Conservation (phyloP, 2,888 invertebrate species). For the Tetragonisca angustula region DNA sequence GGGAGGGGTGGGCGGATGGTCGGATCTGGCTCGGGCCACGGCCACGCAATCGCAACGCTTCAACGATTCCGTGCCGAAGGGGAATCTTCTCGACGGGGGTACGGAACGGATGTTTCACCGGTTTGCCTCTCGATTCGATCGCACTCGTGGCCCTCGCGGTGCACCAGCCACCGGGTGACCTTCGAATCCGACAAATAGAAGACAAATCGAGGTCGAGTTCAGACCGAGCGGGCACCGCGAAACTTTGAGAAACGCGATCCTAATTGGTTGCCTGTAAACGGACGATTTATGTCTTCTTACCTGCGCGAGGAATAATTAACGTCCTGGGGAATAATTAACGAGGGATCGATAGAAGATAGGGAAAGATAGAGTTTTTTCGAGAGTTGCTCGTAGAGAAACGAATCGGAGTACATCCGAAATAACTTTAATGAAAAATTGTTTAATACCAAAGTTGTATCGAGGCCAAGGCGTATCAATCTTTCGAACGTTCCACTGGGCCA, state of each 20-base stretch:
- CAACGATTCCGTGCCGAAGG: constrained; percentile 39
- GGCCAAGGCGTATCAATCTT: no score
- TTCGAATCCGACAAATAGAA: not conserved
- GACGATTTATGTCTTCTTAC: constrained; percentile 67
- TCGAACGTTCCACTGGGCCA: no score
- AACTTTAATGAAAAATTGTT: no score
- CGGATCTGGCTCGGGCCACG: constrained; percentile 14
- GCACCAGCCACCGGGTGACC: not conserved
- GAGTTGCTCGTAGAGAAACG: not conserved
- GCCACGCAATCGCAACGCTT: constrained; percentile 44
- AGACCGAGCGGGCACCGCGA: not conserved
- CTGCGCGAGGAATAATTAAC: constrained; percentile 55
- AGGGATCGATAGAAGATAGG: constrained; percentile 33
- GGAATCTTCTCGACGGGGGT: constrained; percentile 58
- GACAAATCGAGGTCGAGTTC: constrained; percentile 23
- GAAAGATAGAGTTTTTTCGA: not conserved
- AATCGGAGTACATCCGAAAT: constrained; percentile 24
- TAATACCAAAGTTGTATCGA: no score
- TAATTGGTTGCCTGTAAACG: constrained; percentile 16
- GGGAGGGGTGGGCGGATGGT: constrained; percentile 25
- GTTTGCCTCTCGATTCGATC: not conserved
- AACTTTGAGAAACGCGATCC: constrained; percentile 22
- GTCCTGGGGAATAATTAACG: constrained; percentile 68
- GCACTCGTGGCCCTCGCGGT: not conserved
- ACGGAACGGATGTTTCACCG: constrained; percentile 23